These are phyloP conservation scores for Virgularia gustaviana DNA, from an alignment of 92 coral and sea anemone species.

Conservation along the genomic window DNA sequence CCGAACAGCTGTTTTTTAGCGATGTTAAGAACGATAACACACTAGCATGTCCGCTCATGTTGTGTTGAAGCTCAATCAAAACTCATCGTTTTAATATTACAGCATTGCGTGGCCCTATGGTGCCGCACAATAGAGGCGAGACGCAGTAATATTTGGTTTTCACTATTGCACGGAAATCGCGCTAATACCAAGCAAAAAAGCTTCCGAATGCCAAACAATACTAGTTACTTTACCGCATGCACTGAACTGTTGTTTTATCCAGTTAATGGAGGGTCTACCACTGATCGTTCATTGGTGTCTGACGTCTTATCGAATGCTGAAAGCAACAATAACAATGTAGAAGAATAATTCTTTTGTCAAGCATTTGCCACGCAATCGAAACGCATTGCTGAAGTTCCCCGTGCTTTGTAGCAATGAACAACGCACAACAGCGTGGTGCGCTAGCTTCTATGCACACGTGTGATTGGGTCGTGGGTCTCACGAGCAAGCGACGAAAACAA, in stretches of 20 bases:
- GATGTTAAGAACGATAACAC: too few relatives aligned
- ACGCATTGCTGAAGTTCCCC: not conserved
- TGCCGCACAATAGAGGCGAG: conserved; percentile 20
- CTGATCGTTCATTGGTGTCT: too few relatives aligned
- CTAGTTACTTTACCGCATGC: too few relatives aligned
- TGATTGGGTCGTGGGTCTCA: too few relatives aligned
- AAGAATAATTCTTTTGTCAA: not conserved
- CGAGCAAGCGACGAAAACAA: too few relatives aligned
- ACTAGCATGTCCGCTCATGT: not conserved
- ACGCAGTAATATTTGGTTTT: conserved; percentile 26
- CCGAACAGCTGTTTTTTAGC: too few relatives aligned
- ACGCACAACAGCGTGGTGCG: not conserved
- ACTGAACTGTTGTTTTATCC: too few relatives aligned
- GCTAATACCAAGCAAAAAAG: too few relatives aligned
- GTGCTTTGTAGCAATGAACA: not conserved
- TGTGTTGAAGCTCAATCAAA: not conserved
- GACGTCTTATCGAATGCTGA: not conserved
- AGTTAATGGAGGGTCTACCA: too few relatives aligned
- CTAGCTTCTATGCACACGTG: not conserved
- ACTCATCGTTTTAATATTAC: conserved; percentile 17
- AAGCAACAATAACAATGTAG: not conserved
- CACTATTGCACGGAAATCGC: not conserved
- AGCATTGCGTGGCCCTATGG: conserved; percentile 27
- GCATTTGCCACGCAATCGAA: not conserved
- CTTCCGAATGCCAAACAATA: too few relatives aligned